Base-by-base conservation (phyloP, 2,888 invertebrate genomes). In the Nomada flava region DNA sequence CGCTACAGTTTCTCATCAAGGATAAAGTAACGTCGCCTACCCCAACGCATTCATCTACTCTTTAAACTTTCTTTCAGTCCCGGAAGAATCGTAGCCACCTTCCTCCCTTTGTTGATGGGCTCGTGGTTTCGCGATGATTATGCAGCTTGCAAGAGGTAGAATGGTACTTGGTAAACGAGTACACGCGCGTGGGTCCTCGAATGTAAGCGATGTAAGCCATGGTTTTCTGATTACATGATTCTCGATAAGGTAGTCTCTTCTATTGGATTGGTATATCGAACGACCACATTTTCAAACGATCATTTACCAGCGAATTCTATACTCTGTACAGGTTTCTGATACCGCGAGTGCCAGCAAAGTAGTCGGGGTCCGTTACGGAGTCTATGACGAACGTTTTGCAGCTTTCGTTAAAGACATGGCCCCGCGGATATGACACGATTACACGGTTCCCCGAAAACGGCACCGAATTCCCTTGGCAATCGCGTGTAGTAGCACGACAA, bases 401-500 rank as follows among this genome's bases (percentile, higher is more conserved):
- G 47, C 15, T 47, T 47, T 47, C 47, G 15, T 15, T 47, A 50
- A 23, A 47, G 52, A 52, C 70, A 23, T 60, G 50, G 36, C 2
- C 10, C 11, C 57, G 20, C 50, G 42, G 65, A 63, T 53, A 55
- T 29, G 18, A 63, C 42, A 52, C 36, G 18, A 63, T 73, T 44
- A 84, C 76, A 64, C n/a, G 76, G 57, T 69, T 70, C 55, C 76
- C 47, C 36, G 26, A 44, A 44, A 18, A 76, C 75, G 68, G 73
- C 42, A 57, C 47, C 53, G 67, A 53, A 81, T 62, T 65, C 70
- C 73, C 69, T 78, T 69, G 71, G 65, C 64, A 7, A n/a, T 60
- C 64, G 74, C 68, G 67, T 62, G 73, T 63, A 76, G 79, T 72
- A 86, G 82, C 80, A 86, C 60, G 81, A 72, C 78, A 87, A 87